A percentile compares a stretch with the other conserved stretches of the same genome.
Evolutionary conservation across 2,113 vertebrate species (phyloP).

Genomic region (Nibea coibor): DNA sequence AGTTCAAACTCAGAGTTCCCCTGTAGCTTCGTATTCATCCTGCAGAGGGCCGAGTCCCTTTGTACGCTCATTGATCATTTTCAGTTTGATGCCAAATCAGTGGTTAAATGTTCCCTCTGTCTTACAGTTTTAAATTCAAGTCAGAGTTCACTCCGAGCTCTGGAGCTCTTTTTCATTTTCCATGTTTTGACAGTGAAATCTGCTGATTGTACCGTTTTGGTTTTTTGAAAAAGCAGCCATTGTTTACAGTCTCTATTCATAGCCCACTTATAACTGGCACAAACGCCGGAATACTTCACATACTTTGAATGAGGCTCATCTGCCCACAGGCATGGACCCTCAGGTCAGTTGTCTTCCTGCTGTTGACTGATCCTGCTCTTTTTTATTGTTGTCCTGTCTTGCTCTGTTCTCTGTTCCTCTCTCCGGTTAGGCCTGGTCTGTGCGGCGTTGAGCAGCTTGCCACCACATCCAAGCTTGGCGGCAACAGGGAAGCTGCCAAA

Average conservation of each 20-base stretch:
- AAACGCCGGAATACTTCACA: conserved; percentile 31
- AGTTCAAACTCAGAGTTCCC: background rate
- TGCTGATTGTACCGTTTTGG: conserved; percentile 28
- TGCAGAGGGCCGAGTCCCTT: background rate
- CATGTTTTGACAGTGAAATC: conserved; percentile 18
- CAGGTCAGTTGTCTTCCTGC: conserved; percentile 27
- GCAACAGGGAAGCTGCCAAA: conserved; percentile 77
- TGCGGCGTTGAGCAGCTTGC: conserved; percentile 54
- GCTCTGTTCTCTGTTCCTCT: conserved; percentile 38
- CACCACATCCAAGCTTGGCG: conserved; percentile 82
- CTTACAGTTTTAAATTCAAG: conserved; percentile 6
- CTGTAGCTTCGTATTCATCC: background rate
- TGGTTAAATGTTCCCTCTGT: background rate
- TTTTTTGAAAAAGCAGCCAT: conserved; percentile 34
- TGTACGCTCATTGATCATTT: background rate
- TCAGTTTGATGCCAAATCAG: background rate
- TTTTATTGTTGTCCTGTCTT: conserved; percentile 3
- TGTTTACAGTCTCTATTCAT: conserved; percentile 49
- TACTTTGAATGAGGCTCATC: conserved; percentile 36
- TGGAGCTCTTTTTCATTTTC: background rate
- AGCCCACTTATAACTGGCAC: conserved; percentile 37
- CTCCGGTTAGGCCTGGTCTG: conserved; percentile 52
- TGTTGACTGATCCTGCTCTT: conserved; percentile 17
- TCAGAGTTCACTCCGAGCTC: background rate
- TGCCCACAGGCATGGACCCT: conserved; percentile 42